Evolutionary conservation across 2,113 vertebrate genomes (phyloP), one percentile per base, ranked within the genome.

Genomic region (Egretta garzetta): DNA sequence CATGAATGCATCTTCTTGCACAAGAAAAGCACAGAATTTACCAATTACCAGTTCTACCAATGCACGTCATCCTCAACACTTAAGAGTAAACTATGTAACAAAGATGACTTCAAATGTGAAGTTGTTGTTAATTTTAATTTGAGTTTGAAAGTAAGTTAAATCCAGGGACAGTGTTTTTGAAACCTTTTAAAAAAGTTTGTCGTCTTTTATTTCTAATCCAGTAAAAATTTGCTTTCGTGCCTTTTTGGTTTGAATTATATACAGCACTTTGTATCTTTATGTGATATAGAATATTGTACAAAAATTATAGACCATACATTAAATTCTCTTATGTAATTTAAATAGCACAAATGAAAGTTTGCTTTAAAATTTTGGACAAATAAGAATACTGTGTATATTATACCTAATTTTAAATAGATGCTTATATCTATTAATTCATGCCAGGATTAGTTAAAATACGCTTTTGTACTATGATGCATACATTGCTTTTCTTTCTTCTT

Each of bases 401-500:
- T 47, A 41, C 4, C 1, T 9, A 0, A 3, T 60, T 70, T 88
- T 64, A 80, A 62, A 22, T 62, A 59, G 19, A 37, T 73, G 28
- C 17, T 59, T 80, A 5, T 53, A 30, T 50, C 2, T 2, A 50
- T 86, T 80, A 53, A 68, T 63, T 91, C 53, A 22, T 67, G 45
- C 43, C 21, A 50, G 52, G 88, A 64, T 71, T 88, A 58, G 22
- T 70, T 92, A 74, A 85, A 91, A 49, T 45, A 53, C 4, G 24
- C 20, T 82, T 81, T 37, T 74, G 9, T 75, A 33, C 22, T 66
- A 12, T 59, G 43, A 70, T 96, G 27, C 39, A 70, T 49, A 24
- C 27, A 30, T 90, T 56, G 49, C 66, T 95, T 82, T 87, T 95
- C 70, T 92, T 83, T 76, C 35, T 92, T 95, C 79, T 35, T 95